Conservation (phyloP, 2,888 invertebrate genomes). For the Dryadula phaetusa region DNA sequence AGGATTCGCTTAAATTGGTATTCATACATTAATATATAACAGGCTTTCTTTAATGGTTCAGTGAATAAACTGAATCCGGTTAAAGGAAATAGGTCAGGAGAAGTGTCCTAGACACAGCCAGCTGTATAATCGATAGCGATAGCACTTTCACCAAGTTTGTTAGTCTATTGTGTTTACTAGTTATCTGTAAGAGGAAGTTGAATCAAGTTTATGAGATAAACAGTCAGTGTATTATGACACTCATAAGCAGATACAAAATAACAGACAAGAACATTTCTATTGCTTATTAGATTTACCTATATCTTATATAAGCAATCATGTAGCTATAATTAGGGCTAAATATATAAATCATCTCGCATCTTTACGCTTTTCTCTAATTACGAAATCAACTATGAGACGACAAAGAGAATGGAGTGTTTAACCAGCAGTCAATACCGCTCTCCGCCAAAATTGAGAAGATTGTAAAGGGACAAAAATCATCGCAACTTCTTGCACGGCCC, state of each 20-base stretch:
- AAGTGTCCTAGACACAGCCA: conserved; percentile 22
- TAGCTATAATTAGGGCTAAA: too few relatives aligned
- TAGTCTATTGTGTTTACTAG: conserved; percentile 25
- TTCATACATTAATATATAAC: background rate
- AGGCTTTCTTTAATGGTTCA: conserved; percentile 6
- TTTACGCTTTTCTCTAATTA: too few relatives aligned
- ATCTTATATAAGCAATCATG: too few relatives aligned
- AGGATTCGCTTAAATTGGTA: background rate
- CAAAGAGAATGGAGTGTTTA: too few relatives aligned
- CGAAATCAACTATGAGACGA: too few relatives aligned
- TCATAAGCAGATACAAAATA: background rate
- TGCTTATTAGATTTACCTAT: background rate
- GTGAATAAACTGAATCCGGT: background rate
- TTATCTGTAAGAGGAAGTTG: conserved; percentile 13
- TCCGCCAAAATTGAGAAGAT: too few relatives aligned
- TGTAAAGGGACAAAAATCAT: too few relatives aligned
- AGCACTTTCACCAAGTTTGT: conserved; percentile 27
- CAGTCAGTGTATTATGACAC: conserved; percentile 7
- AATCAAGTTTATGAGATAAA: conserved; percentile 9
- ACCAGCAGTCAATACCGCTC: too few relatives aligned
- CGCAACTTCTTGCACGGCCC: too few relatives aligned
- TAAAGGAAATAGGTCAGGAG: conserved; percentile 28
- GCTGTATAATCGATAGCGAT: conserved; percentile 26
- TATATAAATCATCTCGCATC: too few relatives aligned
- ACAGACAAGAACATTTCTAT: background rate